Base-by-base conservation (phyloP, 2,888 invertebrate genomes). In the Melanchra persicariae region DNA sequence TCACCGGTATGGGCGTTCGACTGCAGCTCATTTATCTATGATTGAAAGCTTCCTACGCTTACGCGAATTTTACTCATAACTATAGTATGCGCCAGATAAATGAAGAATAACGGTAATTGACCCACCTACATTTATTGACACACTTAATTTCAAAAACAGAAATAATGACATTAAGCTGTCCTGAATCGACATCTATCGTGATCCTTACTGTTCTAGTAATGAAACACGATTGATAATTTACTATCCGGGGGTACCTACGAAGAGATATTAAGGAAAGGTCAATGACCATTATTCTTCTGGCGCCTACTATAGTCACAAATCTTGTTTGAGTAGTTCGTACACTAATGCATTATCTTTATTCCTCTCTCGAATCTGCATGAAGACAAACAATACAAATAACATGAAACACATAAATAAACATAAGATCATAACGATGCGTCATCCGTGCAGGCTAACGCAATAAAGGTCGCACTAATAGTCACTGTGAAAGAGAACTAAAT, bases 401-500 rank as follows among this genome's bases (percentile, higher is more conserved):
- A 82, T 62, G 30, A 66, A 66, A 55, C 64, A 65, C 74, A 80
- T 74, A 80, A 85, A 83, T 74, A 83, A 72, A 68, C 78, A 76
- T 70, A 76, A 81, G 70, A 68, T 76, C 72, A 76, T 78, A 78
- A 78, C 80, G 64, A 84, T 85, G 79, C 81, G 77, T 84, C 87
- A 86, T 70, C 79, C 68, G 83, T 58, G 67, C 71, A 88, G 90
- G 87, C 89, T 87, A 90, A 90, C 87, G 92, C 92, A 93, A 93
- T 95, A 93, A 94, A 93, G 93, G 93, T 92, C 91, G 90, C 89
- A 88, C 91, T 91, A 91, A 91, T 91, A 91, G 90, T 87, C 89
- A 87, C 92, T 91, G 90, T 93, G 93, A 92, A 93, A 93, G 94
- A 93, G 92, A 93, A 92, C 93, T 93, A 94, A 95, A 95, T 94